Base-by-base conservation (phyloP, 1,140 invertebrate species). In the Thalassaphorura encarpata region DNA sequence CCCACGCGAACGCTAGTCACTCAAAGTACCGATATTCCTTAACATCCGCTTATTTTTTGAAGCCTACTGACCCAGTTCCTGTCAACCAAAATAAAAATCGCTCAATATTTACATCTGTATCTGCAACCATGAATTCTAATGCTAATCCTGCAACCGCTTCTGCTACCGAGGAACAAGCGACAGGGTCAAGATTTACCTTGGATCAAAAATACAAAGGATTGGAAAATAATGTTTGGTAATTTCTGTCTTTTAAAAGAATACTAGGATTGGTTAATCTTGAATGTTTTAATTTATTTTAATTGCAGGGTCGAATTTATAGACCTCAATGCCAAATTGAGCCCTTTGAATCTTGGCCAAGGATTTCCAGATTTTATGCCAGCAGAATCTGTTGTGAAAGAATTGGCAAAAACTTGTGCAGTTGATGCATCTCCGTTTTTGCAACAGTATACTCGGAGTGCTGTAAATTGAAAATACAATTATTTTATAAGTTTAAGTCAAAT, bases 291-390 rank as follows among this genome's bases (percentile, higher is more conserved):
- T 41, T 2, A 45, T 39, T 33, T 33, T 70, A 61, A 54, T 68
- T 75, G 56, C 65, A 95, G 92, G 95, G 89, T 93, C 24, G 94
- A 97, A 72, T 97, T 97, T 70, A 90, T 88, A 55, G 80, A 85
- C 57, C 70, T 99, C 36, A 89, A 89, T 24, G 68, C 80, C 41
- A 81, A 97, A 64, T 79, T 90, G 67, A 92, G 96, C 66, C 90
- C 94, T 0, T 70, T 95, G 15, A 98, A 98, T 74, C 77, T 99
- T 33, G 95, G 95, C 0, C 93, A 97, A 79, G 96, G 96, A 2
- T 98, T 97, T 73, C 93, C 95, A 0, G 56, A 59, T 19, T 59
- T 59, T 36, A 54, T 54, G 57, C 57, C 57, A 11, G 54, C 45
- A 1, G 57, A 59, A 36, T 18, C 6, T n/a, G 52, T 59, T 16